phyloP scores from a whole-genome alignment of 2,797 vertebrate species.

The Dicrostonyx torquatus region DNA sequence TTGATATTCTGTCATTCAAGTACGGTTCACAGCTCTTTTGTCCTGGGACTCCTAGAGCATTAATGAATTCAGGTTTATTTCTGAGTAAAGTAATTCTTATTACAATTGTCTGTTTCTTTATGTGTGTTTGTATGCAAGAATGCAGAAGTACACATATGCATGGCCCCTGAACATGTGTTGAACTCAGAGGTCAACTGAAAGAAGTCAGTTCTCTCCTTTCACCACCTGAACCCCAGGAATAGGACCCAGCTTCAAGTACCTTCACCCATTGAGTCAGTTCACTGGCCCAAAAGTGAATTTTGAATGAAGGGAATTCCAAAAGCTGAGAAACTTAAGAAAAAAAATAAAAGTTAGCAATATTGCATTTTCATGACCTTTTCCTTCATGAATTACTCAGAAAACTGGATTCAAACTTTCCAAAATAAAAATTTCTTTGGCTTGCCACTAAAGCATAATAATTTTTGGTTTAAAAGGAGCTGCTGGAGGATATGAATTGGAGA shows the following conservation, averaged over 20 bases:
- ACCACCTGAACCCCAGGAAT: neutral
- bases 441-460: conserved; percentile 73
- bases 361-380: conserved; percentile 76
- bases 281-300: conserved; percentile 32
- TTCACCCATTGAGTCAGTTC: neutral
- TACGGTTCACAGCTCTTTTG: conserved; percentile 30
- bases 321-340: conserved; percentile 40
- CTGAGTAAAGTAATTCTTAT: neutral
- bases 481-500: neutral
- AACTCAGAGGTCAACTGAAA: neutral
- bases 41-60: neutral
- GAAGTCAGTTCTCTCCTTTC: neutral
- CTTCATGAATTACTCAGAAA: conserved; percentile 75
- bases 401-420: conserved; percentile 80
- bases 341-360: conserved; percentile 58
- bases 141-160: neutral
- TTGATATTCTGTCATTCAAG: conserved; percentile 27
- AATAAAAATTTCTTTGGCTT: conserved; percentile 77
- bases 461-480: conserved; percentile 66
- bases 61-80: conserved; percentile 46
- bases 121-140: neutral
- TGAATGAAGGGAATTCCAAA: conserved; percentile 70
- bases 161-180: neutral
- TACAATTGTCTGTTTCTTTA: neutral
- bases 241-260: neutral